A percentile compares a stretch with the other conserved stretches of the same genome.
Conservation (phyloP, 2,888 invertebrate genomes). For the Balanococcus diminutus region DNA sequence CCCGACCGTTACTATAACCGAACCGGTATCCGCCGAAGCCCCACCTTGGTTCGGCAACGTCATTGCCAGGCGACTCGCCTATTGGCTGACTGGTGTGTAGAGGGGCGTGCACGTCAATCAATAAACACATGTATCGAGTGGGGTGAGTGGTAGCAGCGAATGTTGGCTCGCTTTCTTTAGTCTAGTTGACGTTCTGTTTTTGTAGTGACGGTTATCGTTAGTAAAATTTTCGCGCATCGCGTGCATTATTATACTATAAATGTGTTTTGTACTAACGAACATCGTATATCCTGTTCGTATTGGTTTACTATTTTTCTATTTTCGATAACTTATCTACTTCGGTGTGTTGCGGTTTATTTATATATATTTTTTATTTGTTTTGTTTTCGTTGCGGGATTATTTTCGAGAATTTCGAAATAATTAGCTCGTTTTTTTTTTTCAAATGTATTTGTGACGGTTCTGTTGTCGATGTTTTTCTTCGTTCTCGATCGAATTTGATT, state of each 20-base stretch:
- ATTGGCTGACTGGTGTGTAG: not conserved
- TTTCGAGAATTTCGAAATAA: not conserved
- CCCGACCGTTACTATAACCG: not conserved
- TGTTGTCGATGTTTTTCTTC: not conserved
- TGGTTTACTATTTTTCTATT: not conserved
- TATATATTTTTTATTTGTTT: not conserved
- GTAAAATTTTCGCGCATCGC: not conserved
- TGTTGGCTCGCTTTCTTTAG: not conserved
- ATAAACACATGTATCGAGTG: conserved; percentile 45
- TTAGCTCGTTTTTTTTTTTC: not conserved
- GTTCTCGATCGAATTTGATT: not conserved
- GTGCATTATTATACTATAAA: not conserved
- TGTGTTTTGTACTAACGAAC: not conserved
- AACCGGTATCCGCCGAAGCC: conserved; percentile 33
- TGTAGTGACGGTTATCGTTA: not conserved
- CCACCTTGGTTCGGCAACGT: not conserved
- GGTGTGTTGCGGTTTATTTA: not conserved
- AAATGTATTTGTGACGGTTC: not conserved
- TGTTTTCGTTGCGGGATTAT: not conserved
- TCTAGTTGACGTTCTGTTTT: conserved; percentile 22
- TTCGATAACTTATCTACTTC: too few relatives aligned
- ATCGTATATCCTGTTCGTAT: not conserved
- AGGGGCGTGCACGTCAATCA: conserved; percentile 45
- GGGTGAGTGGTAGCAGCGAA: conserved; percentile 32
- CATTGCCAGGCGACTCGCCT: not conserved